Evolutionary conservation across 2,113 vertebrate genomes (phyloP).

Genomic region (Notechis scutatus): DNA sequence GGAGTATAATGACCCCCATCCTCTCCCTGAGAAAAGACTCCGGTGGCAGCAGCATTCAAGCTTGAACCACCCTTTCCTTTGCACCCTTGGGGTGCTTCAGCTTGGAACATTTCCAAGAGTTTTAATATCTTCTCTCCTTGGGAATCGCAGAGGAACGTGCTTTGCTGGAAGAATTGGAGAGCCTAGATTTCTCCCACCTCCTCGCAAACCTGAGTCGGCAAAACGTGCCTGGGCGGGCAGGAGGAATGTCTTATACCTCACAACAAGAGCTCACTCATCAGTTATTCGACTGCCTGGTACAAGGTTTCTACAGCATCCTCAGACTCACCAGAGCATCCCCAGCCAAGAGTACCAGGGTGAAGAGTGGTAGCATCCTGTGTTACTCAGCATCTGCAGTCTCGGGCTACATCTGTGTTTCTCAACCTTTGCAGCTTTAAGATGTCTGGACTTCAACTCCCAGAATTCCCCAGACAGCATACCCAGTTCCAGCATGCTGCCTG

Average conservation of each 20-base stretch:
- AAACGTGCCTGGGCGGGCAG: slow-evolving; percentile 11
- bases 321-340: not conserved
- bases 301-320: not conserved
- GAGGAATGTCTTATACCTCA: not conserved
- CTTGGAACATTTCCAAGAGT: not conserved
- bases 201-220: slow-evolving; percentile 9
- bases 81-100: not conserved
- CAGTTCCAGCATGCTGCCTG: not conserved
- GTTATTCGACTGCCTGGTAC: not conserved
- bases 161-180: not conserved
- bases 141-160: slow-evolving; percentile 8
- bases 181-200: slow-evolving; percentile 11
- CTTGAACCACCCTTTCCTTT: not conserved
- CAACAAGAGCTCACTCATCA: not conserved
- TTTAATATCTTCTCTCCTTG: not conserved
- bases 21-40: not conserved
- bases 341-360: not conserved
- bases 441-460: not conserved
- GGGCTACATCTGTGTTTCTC: not conserved
- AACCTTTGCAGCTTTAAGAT: not conserved
- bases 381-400: not conserved
- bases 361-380: not conserved
- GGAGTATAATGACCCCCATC: not conserved
- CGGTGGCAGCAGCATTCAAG: not conserved
- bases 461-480: not conserved